These are phyloP conservation scores for Rhinoptilus africanus DNA, from an alignment of 2,113 vertebrate species.

Conservation along the genomic window DNA sequence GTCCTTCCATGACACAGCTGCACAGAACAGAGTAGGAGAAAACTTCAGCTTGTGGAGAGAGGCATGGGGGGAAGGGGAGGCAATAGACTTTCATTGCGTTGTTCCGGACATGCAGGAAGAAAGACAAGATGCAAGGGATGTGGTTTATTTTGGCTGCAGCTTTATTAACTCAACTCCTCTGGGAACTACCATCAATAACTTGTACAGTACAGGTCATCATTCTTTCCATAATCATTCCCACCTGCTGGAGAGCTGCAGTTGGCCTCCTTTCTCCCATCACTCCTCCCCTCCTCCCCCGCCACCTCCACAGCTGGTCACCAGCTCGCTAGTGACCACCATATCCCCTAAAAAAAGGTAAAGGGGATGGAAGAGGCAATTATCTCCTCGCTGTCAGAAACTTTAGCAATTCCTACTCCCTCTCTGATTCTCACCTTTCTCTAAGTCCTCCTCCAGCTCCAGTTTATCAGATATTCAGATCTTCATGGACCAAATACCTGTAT, in stretches of 20 bases:
- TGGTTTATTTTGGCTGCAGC: constrained; percentile 55
- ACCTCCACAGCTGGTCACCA: constrained; percentile 40
- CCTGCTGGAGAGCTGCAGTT: constrained; percentile 17
- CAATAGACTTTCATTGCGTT: not conserved
- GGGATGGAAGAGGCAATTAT: not conserved
- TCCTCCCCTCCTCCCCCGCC: not conserved
- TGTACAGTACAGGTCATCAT: constrained; percentile 32
- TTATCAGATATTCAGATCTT: not conserved
- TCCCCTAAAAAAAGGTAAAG: not conserved
- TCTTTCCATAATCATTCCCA: constrained; percentile 60
- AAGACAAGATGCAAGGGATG: constrained; percentile 54
- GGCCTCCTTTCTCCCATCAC: not conserved
- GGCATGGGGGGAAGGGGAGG: not conserved
- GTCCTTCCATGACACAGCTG: not conserved
- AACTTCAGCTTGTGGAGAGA: not conserved
- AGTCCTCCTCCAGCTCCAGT: not conserved
- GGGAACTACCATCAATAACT: constrained; percentile 55
- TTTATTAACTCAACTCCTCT: constrained; percentile 50
- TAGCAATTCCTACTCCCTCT: not conserved
- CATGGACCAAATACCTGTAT: not conserved
- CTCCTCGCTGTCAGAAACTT: not conserved
- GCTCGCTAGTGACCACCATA: not conserved
- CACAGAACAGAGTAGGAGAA: not conserved
- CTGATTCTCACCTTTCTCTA: not conserved
- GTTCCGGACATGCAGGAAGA: not conserved